These are phyloP conservation scores for Quiscalus mexicanus DNA, from an alignment of 2,113 vertebrate genomes.

Conservation along the genomic window DNA sequence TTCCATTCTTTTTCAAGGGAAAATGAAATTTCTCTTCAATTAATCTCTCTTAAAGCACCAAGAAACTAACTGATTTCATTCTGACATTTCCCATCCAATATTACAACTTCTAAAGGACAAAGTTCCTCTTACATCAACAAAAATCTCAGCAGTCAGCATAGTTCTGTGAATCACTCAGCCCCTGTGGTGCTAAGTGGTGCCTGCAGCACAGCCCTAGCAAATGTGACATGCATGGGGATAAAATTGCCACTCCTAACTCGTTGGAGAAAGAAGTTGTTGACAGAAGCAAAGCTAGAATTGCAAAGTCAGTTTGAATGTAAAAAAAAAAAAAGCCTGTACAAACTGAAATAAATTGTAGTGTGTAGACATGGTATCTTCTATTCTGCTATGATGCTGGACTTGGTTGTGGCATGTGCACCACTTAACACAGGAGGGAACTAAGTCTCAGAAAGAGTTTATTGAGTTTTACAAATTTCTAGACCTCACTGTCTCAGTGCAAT, in stretches of 20 bases:
- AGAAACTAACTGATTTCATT: neutral
- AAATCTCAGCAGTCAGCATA: neutral
- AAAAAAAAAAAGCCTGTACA: neutral
- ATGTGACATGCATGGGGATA: neutral
- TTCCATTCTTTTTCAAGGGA: slow-evolving; percentile 23
- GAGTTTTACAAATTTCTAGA: neutral
- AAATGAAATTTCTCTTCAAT: neutral
- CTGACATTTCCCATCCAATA: neutral
- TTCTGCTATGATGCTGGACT: neutral
- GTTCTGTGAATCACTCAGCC: neutral
- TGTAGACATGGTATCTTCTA: neutral
- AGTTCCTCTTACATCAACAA: neutral
- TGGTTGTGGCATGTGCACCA: neutral
- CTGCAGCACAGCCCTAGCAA: neutral
- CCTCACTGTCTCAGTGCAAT: neutral
- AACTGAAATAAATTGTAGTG: neutral
- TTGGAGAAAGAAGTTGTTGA: neutral
- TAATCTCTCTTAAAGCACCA: neutral
- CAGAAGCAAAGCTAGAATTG: neutral
- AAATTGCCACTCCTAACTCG: neutral
- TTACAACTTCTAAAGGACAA: neutral
- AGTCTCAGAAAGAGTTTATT: neutral
- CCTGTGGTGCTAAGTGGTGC: neutral
- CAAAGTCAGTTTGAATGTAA: neutral
- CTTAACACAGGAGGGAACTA: neutral